Base-by-base conservation (phyloP, 2,888 invertebrate species). In the Eurois occulta region DNA sequence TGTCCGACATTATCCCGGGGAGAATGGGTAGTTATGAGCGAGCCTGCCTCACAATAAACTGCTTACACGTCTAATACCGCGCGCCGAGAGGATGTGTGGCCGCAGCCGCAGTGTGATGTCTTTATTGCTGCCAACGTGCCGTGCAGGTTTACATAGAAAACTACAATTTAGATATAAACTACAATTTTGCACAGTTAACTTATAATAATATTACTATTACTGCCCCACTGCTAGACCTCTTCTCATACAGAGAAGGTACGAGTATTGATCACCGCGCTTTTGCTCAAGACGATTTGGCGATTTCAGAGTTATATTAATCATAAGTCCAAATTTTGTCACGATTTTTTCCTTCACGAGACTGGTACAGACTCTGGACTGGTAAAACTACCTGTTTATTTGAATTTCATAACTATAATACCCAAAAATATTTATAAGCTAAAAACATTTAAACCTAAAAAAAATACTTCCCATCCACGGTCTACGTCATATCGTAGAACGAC, bases 21-120 rank as follows among this genome's bases (percentile, higher is more conserved):
- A 94, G 94, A 95, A 96, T 94, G 94, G 95, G 94, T 94, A 96
- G 95, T 95, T 95, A 95, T 94, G 95, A 94, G 94, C 93, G 92
- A 92, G 92, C 91, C 93, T 91, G 94, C 93, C 93, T 89, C 92
- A 94, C 94, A 95, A 95, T 96, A 95, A 95, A 95, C 94, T 94
- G 93, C 94, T 94, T 94, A 93, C 93, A 93, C 92, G 92, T 93
- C 93, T 94, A 94, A 95, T 95, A 94, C 91, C 90, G 92, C 89
- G 92, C 92, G 89, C 91, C 92, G 90, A 88, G 91, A 89, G 90
- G 92, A 91, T 91, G 90, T 89, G 89, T 89, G 77, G 84, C 77
- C 82, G 41, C 80, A 87, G 88, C 87, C 89, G 89, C 35, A 88
- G 85, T 90, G 90, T 92, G 94, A 93, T 93, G 92, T 91, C 93